Evolutionary conservation across 2,797 vertebrate species (phyloP), one percentile per base, ranked within the genome.

Genomic region (Tamandua tetradactyla): DNA sequence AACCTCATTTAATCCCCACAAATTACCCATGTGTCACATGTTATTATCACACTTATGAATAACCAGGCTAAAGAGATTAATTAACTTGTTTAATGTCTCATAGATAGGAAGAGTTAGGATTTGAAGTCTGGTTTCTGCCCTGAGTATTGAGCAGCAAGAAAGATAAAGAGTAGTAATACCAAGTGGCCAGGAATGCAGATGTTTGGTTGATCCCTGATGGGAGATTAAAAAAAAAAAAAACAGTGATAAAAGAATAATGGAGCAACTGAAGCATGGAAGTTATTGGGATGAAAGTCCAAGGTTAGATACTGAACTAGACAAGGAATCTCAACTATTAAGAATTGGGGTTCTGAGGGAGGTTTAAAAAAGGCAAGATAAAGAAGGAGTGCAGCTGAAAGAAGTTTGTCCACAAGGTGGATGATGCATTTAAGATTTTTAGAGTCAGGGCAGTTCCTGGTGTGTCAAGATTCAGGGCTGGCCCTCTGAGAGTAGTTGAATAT

Each of bases 31-130:
- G 1, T 32, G 15, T 75, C 80, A 40, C 11, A 44, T 66, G 22
- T 72, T 87, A 47, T 75, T 88, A 66, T 81, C 32, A 86, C 42
- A 52, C 64, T 69, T 78, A 42, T 81, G 78, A 87, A 89, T 84
- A 86, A 17, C 8, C 3, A 78, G 52, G 2, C 10, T 74, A 64
- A 78, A 93, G 55, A 71, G 10, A 40, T 47, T 72, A 74, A 47
- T 47, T 85, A 62, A 27, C 22, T 87, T 71, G 64, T 37, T 23
- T 44, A 18, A 18, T 5, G 3, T 79, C 22, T 95, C 59, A 71
- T 15, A 3, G 23, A 57, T 47, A 15, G 23, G 47, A 82, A 42
- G 32, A 55, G 4, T 69, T 59, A n/a, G 22, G 2, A 86, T 80
- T 79, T 80, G 25, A 61, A 40, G 6, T 17, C 5, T 15, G 14